Conservation (phyloP, 2,113 vertebrate species). For the Anhinga anhinga region DNA sequence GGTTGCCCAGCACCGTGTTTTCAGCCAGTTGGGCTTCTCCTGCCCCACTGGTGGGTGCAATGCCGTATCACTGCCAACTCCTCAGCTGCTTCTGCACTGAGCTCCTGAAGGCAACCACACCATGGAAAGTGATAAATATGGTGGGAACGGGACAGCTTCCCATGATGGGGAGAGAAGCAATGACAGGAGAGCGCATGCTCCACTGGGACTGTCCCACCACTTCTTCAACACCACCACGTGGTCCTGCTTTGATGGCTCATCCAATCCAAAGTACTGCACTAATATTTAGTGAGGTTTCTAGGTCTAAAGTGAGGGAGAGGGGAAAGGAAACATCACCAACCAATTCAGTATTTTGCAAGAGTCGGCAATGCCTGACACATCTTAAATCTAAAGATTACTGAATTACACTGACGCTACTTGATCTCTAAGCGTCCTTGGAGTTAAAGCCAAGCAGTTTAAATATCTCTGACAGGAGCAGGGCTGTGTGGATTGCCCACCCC, state of each 20-base stretch:
- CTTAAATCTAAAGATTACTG: not conserved
- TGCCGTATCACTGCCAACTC: too few relatives aligned
- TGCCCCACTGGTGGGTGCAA: not conserved
- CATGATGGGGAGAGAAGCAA: not conserved
- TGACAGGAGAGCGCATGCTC: not conserved
- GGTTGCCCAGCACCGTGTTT: not conserved
- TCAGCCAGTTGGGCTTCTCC: not conserved
- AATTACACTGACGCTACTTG: not conserved
- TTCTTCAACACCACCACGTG: not conserved
- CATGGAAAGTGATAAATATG: not conserved
- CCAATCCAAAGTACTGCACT: not conserved
- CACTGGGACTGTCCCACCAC: not conserved
- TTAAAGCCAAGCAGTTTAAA: constrained; percentile 24
- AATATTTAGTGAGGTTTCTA: not conserved
- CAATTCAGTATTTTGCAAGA: not conserved
- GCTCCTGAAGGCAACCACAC: accelerated
- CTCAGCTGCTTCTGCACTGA: not conserved
- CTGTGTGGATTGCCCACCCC: not conserved
- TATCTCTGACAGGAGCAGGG: constrained; percentile 7
- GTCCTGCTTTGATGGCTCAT: not conserved
- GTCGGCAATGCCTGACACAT: not conserved
- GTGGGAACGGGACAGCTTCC: not conserved
- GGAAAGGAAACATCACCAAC: not conserved
- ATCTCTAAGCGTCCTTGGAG: constrained; percentile 42
- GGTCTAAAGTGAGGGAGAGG: not conserved